phyloP scores from a whole-genome alignment of 2,797 vertebrate genomes.

The Spizella passerina region DNA sequence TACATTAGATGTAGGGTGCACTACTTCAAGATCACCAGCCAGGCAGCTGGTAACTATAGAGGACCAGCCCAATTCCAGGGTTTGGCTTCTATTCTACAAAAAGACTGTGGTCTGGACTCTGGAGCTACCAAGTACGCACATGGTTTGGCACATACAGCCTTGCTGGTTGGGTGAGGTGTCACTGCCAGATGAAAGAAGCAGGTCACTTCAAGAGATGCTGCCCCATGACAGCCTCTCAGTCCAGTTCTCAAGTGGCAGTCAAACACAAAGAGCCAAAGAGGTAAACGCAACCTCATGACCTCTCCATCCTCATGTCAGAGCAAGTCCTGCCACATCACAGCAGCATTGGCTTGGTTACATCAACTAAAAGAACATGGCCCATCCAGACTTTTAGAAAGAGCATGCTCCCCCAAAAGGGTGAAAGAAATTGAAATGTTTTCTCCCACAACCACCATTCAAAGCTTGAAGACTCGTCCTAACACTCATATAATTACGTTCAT shows the following conservation, averaged over 20 bases:
- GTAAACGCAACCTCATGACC: background rate
- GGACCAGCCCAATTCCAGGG: background rate
- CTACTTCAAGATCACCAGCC: background rate
- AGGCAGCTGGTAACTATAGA: background rate
- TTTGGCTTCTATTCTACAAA: background rate
- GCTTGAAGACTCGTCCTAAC: background rate
- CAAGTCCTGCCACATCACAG: background rate
- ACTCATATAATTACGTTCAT: background rate
- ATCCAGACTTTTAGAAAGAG: background rate
- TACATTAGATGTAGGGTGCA: accelerated
- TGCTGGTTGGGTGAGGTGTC: background rate
- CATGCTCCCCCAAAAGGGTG: accelerated
- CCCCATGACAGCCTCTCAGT: background rate
- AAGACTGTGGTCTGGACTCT: background rate
- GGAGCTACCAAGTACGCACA: background rate
- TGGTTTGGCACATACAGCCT: background rate
- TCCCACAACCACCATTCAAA: background rate
- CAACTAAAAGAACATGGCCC: background rate
- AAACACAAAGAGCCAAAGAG: background rate
- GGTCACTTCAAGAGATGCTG: background rate
- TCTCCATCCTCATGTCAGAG: background rate
- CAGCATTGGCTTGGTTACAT: background rate
- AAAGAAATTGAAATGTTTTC: background rate
- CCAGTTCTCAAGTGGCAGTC: background rate
- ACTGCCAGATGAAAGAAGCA: background rate